Base-by-base conservation (phyloP, 2,113 vertebrate genomes). In the Pardalotus punctatus region DNA sequence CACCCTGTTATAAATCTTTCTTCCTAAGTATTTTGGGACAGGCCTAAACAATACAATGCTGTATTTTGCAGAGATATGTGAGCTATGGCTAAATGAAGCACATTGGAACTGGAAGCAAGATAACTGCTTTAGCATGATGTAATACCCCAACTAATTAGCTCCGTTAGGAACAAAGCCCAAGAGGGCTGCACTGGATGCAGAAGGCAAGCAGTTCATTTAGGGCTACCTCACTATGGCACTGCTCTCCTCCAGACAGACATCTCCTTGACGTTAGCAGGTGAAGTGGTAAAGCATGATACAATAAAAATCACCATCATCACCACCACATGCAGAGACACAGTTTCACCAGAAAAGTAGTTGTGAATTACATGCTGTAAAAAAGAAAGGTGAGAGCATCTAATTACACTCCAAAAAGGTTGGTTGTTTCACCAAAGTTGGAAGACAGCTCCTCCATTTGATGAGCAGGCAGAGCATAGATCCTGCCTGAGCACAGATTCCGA, bases 51-150 rank as follows among this genome's bases (percentile, higher is more conserved):
- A 96, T 86, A 73, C 58, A 77, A 45, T 9, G 33, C 21, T 4
- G 1, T 90, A 91, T 96, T 97, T 88, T 88, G 71, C 76, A 93
- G 50, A 95, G 94, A 92, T 95, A 86, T 47, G 92, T 38, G 51
- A 88, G 76, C 86, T 94, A 83, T 57, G 2, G 22, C 82, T 92
- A 80, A 77, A 88, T 36, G 85, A 94, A 93, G 88, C 24, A 18
- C 3, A 0, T 2, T 70, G 91, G 67, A 93, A 93, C 86, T 80
- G 94, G 82, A 95, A 95, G 67, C 79, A 90, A 95, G 88, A 93
- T 95, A 95, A 93, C 79, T 6, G 4, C 79, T 94, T 57, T 15
- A 73, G 54, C 35, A 66, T 92, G 90, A 92, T 1, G 23, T 81
- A 94, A 94, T 53, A 36, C 40, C 27, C 33, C 73, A 86, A 23